Evolutionary conservation across 2,113 vertebrate species (phyloP).

Genomic region (Euleptes europaea): DNA sequence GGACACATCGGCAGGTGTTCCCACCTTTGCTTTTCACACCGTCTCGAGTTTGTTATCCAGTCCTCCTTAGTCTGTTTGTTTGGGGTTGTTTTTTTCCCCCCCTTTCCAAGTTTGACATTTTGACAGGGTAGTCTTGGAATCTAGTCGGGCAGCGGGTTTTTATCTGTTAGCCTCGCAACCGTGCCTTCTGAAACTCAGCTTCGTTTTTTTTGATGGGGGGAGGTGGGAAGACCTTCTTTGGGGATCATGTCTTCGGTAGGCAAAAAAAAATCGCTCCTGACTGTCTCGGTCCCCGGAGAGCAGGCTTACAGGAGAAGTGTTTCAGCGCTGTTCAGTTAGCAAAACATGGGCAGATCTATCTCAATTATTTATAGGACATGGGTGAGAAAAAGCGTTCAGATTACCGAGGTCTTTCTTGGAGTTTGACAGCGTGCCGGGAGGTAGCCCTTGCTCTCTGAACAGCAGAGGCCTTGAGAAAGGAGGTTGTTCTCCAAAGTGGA

Average conservation of each 20-base stretch:
- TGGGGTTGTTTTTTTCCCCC: rapidly evolving
- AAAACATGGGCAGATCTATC: neutral
- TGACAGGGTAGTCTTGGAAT: conserved; percentile 15
- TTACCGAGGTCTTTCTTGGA: neutral
- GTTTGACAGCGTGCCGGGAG: neutral
- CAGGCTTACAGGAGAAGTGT: neutral
- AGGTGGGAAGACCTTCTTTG: neutral
- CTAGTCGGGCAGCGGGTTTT: neutral
- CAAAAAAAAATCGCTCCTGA: neutral
- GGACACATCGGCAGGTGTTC: neutral
- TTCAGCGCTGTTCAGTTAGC: neutral
- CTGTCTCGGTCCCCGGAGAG: neutral
- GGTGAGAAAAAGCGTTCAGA: neutral
- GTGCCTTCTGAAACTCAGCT: neutral
- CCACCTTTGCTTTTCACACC: conserved; percentile 31
- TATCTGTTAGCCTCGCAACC: neutral
- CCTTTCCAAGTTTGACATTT: conserved; percentile 44
- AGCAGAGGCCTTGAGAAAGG: neutral
- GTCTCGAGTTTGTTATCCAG: conserved; percentile 6
- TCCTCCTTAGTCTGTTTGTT: conserved; percentile 1
- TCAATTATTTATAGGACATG: neutral
- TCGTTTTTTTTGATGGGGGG: neutral
- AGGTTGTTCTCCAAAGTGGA: no score
- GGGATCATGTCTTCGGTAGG: neutral
- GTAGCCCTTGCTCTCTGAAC: neutral